These are phyloP conservation scores for Argentina silus DNA, from an alignment of 2,797 vertebrate genomes.

Conservation along the genomic window DNA sequence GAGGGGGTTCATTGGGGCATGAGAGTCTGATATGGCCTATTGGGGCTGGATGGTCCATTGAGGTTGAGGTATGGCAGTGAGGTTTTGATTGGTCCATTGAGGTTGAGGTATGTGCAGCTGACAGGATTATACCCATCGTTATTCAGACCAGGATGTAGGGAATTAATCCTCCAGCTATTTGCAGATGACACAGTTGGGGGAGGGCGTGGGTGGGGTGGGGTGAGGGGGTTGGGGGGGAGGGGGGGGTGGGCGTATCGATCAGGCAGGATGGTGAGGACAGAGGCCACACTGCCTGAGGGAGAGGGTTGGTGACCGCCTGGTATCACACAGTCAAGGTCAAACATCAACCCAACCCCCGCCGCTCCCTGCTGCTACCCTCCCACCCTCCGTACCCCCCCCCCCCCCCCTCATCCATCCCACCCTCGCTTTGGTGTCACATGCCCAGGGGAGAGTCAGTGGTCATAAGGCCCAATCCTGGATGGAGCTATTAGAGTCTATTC, in stretches of 20 bases:
- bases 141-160: slow-evolving; percentile 58
- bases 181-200: slow-evolving; percentile 31
- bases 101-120: slow-evolving; percentile 46
- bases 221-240: neutral
- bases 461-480: neutral
- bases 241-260: neutral
- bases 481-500: neutral
- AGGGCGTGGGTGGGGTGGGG: neutral
- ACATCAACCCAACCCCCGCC: neutral
- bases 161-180: slow-evolving; percentile 58
- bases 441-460: neutral
- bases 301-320: neutral
- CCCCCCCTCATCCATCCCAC: neutral
- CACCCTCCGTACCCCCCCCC: too few relatives aligned
- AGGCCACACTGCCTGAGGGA: neutral
- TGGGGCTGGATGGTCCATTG: too few relatives aligned
- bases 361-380: too few relatives aligned
- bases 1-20: too few relatives aligned
- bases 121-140: slow-evolving; percentile 66
- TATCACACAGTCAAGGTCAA: neutral
- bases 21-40: too few relatives aligned
- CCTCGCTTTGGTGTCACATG: neutral
- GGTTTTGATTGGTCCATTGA: slow-evolving; percentile 17
- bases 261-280: neutral
- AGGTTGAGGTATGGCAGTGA: neutral